Evolutionary conservation across 2,797 vertebrate genomes (phyloP), one percentile per base, ranked within the genome.

Genomic region (Lacerta agilis): DNA sequence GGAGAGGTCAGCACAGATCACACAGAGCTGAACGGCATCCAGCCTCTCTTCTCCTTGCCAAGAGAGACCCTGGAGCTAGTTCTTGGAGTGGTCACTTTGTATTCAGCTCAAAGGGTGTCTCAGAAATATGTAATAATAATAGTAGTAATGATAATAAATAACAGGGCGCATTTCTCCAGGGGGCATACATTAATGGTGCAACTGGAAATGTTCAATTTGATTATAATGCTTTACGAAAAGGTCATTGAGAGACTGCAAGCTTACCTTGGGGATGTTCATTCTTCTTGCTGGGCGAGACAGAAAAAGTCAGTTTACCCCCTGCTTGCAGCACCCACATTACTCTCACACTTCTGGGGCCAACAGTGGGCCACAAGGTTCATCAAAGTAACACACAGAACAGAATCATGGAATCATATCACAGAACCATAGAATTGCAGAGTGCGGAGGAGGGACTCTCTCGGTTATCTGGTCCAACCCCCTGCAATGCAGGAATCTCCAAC

Each of bases 141-240:
- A 96, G 95, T 88, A 95, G 92, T 93, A 94, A 94, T 95, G 94
- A 93, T 93, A 94, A 95, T 93, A 92, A 92, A 91, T 86, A 95
- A 93, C 94, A 92, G 91, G 91, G 87, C 27, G 87, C 90, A 93
- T 95, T 95, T 96, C 92, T 96, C 96, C 96, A 94, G 29, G 88
- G 96, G 97, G 96, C 96, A 95, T 90, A 92, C 92, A 92, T 96
- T 96, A 95, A 95, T 92, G 95, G 96, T 95, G 96, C 95, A 96
- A 96, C 96, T 96, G 96, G 94, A 96, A 95, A 96, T 93, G 93
- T 96, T 96, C 95, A 93, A 94, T 95, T 97, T 97, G 97, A 97
- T 97, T 96, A 96, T 97, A 97, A 97, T 96, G 95, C 96, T 96
- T 95, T 94, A 93, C 94, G 97, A 97, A 97, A 97, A 97, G 97